Base-by-base conservation (phyloP, 2,797 vertebrate genomes). In the Alcedo atthis region DNA sequence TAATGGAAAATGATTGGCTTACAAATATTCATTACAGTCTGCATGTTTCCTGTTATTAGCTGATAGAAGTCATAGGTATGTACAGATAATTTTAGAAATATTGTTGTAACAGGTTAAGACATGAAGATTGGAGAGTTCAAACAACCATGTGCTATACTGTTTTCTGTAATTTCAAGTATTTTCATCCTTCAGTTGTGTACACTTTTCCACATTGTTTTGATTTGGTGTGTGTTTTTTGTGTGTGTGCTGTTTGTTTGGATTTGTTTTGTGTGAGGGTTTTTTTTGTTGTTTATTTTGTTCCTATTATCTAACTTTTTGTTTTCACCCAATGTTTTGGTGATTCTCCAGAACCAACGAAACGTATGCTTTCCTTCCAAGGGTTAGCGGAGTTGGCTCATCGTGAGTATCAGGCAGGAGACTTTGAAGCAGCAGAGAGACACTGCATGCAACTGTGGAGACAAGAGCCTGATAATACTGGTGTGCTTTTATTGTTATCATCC, bases 311-410 rank as follows among this genome's bases (percentile, higher is more conserved):
- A 99, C 98, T 96, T 99, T 98, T 98, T 98, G 98, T 98, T 98
- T 98, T 97, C 98, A 98, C 98, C 98, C 96, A 98, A 98, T 98
- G 98, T 98, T 98, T 99, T 99, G 99, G 98, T 99, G 97, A 97
- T 96, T 98, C 98, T 98, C 98, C 98, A 99, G 99, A 99, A 99
- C 98, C 99, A 98, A 99, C 98, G 98, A 99, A 99, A 99, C 98
- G 97, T 99, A 98, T 99, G 98, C 99, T 99, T 99, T 99, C 99
- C 98, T 99, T 99, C 99, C 99, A 99, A 99, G 99, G 99, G 98
- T 99, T 99, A 98, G 99, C 99, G 94, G 99, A 99, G 98, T 98
- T 99, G 99, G 99, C 99, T 97, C 99, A 99, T 97, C 99, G 99
- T 74, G 99, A 99, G 97, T 99, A 99, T 98, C 99, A 99, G 98